Conservation (phyloP, 2,888 invertebrate genomes). For the Sarcophaga carnaria region DNA sequence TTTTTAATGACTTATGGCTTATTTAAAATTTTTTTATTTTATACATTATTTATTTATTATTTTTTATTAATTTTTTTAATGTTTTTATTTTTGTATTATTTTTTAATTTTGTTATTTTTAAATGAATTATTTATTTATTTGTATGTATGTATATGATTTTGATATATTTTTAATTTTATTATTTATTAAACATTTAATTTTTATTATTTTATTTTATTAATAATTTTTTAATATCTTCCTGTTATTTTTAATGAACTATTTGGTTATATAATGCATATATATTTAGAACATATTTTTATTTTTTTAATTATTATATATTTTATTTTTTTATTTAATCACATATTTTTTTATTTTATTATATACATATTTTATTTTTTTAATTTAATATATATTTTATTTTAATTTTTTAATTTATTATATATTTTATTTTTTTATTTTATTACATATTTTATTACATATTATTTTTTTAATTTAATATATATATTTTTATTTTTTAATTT, state of each 20-base stretch:
- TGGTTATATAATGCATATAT: no score
- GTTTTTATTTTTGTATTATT: conserved; percentile 2
- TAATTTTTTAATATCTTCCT: no score
- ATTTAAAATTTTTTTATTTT: neutral
- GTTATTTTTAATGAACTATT: neutral
- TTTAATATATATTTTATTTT: no score
- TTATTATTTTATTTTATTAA: neutral
- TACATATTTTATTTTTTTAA: neutral
- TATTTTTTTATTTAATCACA: neutral
- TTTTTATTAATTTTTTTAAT: neutral
- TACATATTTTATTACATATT: neutral
- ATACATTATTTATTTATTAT: neutral
- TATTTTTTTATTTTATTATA: neutral
- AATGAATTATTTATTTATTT: no score
- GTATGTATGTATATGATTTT: neutral
- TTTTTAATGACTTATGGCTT: no score
- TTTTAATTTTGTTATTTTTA: neutral
- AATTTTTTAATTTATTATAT: no score
- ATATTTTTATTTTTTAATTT: no score
- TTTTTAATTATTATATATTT: no score
- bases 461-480: no score
- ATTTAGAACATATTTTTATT: no score
- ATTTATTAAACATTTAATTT: neutral
- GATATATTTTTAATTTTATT: neutral
- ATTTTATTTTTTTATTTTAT: neutral